phyloP scores from a whole-genome alignment of 1,140 invertebrate species.

The Drosophila ohnishii region DNA sequence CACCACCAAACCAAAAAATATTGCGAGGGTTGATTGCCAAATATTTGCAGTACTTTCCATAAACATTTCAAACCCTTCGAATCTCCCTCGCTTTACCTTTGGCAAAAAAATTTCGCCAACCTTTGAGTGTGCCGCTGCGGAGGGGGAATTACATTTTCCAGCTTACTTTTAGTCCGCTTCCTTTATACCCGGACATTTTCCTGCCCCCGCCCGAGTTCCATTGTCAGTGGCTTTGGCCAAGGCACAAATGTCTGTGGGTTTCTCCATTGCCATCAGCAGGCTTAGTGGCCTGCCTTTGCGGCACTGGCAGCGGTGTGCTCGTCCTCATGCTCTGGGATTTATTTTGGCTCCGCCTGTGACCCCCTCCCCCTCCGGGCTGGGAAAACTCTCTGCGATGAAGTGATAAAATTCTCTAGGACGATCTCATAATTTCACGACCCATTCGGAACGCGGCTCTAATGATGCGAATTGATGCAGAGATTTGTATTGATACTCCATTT shows the following conservation, averaged over 20 bases:
- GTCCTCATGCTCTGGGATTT: conserved; percentile 47
- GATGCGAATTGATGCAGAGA: conserved; percentile 8
- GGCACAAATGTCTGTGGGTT: conserved; percentile 61
- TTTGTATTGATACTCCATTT: conserved; percentile 10
- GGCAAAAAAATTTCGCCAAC: conserved; percentile 39
- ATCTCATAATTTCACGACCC: conserved; percentile 26
- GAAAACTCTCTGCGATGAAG: conserved; percentile 32
- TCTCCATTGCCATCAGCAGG: conserved; percentile 34
- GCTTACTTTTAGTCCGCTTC: conserved; percentile 68
- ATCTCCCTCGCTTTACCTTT: conserved; percentile 45
- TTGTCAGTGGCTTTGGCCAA: conserved; percentile 64
- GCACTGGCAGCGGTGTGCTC: conserved; percentile 21
- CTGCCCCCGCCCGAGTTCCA: conserved; percentile 52
- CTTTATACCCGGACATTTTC: conserved; percentile 49
- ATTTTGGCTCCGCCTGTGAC: conserved; percentile 48
- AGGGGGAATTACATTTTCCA: conserved; percentile 63
- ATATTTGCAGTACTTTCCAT: background rate
- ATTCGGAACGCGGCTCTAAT: conserved; percentile 16
- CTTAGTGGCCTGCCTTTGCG: conserved; percentile 39
- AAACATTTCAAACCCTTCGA: background rate
- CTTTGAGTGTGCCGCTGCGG: conserved; percentile 5
- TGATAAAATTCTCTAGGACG: conserved; percentile 27
- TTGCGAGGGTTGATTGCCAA: conserved; percentile 19
- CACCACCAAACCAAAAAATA: conserved; percentile 31
- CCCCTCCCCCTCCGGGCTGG: background rate